Evolutionary conservation across 2,113 vertebrate genomes (phyloP), one percentile per base, ranked within the genome.

Genomic region (Anhinga rufa): DNA sequence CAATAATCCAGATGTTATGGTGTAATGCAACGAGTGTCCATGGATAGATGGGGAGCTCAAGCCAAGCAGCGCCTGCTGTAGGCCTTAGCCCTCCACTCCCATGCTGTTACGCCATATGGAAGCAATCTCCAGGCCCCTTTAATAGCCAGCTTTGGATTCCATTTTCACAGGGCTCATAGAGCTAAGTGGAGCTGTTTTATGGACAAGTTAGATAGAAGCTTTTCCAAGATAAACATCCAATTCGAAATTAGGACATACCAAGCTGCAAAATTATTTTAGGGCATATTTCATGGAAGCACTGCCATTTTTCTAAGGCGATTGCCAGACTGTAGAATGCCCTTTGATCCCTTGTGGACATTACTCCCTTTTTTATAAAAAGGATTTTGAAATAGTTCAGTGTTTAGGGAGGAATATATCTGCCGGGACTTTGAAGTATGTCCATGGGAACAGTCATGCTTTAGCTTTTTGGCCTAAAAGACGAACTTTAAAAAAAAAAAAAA

Each of bases 221-320:
- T 98, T 99, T 99, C 99, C 99, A 99, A 99, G 99, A 99, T 99
- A 99, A 99, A 99, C 99, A 99, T 99, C 98, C 98, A 98, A 98
- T 98, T 98, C 38, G 95, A 98, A 98, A 98, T 98, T 97, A 98
- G 98, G 98, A 98, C 98, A 98, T 98, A 98, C 97, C 97, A 97
- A 98, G 98, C 98, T 90, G 54, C 98, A 98, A 97, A 98, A 98
- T 98, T 98, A 98, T 98, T 98, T 98, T 98, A 98, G 98, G 98
- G 98, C 98, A 99, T 99, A 99, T 99, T 99, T 99, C 98, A 99
- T 98, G 98, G 98, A 98, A 98, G 98, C 96, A 89, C 95, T 98
- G 97, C 98, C 98, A 98, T 99, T 98, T 98, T 98, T 98, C 98
- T 98, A 98, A 98, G 98, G 98, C 98, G 98, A 97, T 98, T 99